phyloP scores from a whole-genome alignment of 1,140 invertebrate species.

The Danaus plexippus region DNA sequence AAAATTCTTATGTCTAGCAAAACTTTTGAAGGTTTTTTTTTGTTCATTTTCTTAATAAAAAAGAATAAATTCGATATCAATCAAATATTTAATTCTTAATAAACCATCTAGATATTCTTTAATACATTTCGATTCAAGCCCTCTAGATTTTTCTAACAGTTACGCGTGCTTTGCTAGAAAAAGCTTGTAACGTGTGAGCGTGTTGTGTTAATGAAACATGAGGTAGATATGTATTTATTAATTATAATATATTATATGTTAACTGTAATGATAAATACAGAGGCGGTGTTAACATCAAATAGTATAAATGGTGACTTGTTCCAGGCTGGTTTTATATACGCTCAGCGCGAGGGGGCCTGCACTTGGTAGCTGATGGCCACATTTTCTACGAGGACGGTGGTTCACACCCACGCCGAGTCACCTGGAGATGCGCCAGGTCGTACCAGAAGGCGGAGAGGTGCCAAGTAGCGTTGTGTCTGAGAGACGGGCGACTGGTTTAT shows the following conservation, averaged over 20 bases:
- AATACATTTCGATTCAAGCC: slow-evolving; percentile 28
- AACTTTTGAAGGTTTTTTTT: not conserved
- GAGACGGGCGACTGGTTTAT: slow-evolving; percentile 62
- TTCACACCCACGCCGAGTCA: slow-evolving; percentile 61
- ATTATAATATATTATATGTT: too few species aligned
- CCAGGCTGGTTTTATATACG: slow-evolving; percentile 70
- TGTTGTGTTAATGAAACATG: too few species aligned
- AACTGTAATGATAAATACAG: too few species aligned
- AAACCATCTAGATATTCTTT: slow-evolving; percentile 43
- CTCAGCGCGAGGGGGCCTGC: slow-evolving; percentile 62
- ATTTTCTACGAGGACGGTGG: slow-evolving; percentile 70
- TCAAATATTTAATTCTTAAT: too few species aligned
- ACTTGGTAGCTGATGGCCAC: slow-evolving; percentile 63
- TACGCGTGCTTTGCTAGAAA: too few species aligned
- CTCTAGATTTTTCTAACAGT: slow-evolving; percentile 35
- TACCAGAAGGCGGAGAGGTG: slow-evolving; percentile 68
- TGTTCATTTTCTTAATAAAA: too few species aligned
- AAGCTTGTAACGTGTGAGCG: too few species aligned
- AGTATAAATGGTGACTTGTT: slow-evolving; percentile 30
- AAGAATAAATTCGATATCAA: too few species aligned
- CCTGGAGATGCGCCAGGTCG: slow-evolving; percentile 65
- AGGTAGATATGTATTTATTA: too few species aligned
- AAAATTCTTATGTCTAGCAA: slow-evolving; percentile 6
- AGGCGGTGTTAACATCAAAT: not conserved
- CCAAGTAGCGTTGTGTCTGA: slow-evolving; percentile 63